Conservation (phyloP, 2,797 vertebrate genomes). For the Lateolabrax maculatus region DNA sequence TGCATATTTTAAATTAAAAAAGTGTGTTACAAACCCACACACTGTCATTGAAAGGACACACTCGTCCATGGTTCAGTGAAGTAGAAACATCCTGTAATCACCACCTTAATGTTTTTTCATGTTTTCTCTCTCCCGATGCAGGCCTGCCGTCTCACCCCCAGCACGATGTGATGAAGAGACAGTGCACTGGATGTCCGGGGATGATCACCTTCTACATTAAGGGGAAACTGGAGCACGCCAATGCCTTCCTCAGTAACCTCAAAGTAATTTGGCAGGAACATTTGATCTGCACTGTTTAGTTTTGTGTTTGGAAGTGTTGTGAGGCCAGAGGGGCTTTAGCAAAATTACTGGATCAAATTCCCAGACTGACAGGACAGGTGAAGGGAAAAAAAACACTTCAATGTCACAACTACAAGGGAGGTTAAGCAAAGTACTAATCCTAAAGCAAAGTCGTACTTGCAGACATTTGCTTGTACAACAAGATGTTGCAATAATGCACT, state of each 20-base stretch:
- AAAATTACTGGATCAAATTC: background rate
- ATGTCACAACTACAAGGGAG: background rate
- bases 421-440: background rate
- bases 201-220: slow-evolving; percentile 95
- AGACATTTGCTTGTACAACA: background rate
- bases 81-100: background rate
- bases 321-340: background rate
- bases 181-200: slow-evolving; percentile 92
- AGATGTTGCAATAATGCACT: background rate
- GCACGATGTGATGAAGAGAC: slow-evolving; percentile 88
- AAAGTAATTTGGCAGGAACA: slow-evolving; percentile 85
- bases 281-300: background rate
- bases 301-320: slow-evolving; percentile 2
- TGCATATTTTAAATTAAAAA: background rate
- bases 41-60: background rate
- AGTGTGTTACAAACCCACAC: background rate
- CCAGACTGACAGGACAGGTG: background rate
- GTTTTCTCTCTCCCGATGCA: slow-evolving; percentile 55
- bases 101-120: background rate
- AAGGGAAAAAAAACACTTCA: background rate
- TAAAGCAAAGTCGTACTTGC: background rate
- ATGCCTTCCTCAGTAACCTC: slow-evolving; percentile 89
- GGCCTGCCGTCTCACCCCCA: slow-evolving; percentile 94
- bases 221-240: slow-evolving; percentile 87
- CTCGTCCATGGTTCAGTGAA: background rate